Evolutionary conservation across 2,113 vertebrate genomes (phyloP).

Genomic region (Euleptes europaea): DNA sequence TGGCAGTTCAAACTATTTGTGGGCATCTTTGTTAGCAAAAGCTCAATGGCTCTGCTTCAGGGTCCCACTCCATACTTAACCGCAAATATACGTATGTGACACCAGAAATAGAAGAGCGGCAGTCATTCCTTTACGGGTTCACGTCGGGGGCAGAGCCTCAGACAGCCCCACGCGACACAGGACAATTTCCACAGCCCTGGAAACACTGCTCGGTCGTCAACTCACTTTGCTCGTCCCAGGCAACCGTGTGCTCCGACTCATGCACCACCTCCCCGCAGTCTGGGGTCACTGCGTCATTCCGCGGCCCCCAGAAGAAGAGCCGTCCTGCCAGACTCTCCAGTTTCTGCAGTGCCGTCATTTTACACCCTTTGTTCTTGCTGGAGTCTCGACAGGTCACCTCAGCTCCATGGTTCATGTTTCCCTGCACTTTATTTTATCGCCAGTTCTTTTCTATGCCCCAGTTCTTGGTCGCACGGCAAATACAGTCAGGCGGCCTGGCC

Average conservation of each 20-base stretch:
- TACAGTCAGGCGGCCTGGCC: neutral
- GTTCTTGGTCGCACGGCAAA: neutral
- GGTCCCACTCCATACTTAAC: neutral
- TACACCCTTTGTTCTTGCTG: constrained; percentile 26
- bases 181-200: neutral
- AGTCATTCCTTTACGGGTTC: neutral
- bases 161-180: neutral
- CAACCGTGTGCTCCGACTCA: constrained; percentile 21
- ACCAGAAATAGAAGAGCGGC: neutral
- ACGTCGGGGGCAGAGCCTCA: neutral
- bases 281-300: constrained; percentile 23
- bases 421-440: neutral
- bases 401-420: constrained; percentile 12
- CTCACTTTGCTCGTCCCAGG: constrained; percentile 57
- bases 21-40: neutral
- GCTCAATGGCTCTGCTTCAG: neutral
- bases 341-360: constrained; percentile 55
- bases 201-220: neutral
- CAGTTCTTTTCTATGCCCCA: neutral
- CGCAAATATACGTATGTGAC: neutral
- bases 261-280: neutral
- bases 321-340: constrained; percentile 54
- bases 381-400: constrained; percentile 11
- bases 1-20: neutral
- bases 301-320: constrained; percentile 49